Evolutionary conservation across 2,888 invertebrate genomes (phyloP).

Genomic region (Drosophila parthenogenetica): DNA sequence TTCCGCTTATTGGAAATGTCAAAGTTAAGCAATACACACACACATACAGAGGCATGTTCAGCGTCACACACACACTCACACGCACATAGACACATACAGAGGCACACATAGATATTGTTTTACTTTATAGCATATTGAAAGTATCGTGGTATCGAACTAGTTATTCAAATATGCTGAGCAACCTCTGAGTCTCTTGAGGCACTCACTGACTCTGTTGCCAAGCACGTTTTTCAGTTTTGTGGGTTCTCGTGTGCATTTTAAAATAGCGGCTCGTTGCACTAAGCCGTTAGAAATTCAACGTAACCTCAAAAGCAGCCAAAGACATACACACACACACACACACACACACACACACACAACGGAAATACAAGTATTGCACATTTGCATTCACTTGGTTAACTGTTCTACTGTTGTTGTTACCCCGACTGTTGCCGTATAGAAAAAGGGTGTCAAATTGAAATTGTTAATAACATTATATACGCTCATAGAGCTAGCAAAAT

Average conservation of each 20-base stretch:
- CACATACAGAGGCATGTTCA: conserved; percentile 4
- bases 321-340: conserved; percentile 18
- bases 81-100: not conserved
- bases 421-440: not conserved
- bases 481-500: conserved; percentile 59
- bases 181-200: conserved; percentile 49
- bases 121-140: conserved; percentile 73
- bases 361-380: conserved; percentile 11
- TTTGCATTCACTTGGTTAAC: conserved; percentile 56
- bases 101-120: conserved; percentile 31
- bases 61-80: conserved; percentile 19
- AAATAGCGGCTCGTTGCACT: conserved; percentile 72
- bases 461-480: conserved; percentile 69
- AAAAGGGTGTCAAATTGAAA: conserved; percentile 70
- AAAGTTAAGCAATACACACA: conserved; percentile 74
- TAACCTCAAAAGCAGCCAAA: conserved; percentile 59
- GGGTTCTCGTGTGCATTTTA: conserved; percentile 70
- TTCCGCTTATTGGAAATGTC: conserved; percentile 71
- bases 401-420: conserved; percentile 26
- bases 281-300: conserved; percentile 70
- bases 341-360: conserved; percentile 3
- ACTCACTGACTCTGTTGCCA: conserved; percentile 64
- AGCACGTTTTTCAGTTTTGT: conserved; percentile 78
- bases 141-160: conserved; percentile 77
- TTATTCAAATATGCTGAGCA: conserved; percentile 76